Conservation (phyloP, 2,113 vertebrate genomes). For the Columba livia region DNA sequence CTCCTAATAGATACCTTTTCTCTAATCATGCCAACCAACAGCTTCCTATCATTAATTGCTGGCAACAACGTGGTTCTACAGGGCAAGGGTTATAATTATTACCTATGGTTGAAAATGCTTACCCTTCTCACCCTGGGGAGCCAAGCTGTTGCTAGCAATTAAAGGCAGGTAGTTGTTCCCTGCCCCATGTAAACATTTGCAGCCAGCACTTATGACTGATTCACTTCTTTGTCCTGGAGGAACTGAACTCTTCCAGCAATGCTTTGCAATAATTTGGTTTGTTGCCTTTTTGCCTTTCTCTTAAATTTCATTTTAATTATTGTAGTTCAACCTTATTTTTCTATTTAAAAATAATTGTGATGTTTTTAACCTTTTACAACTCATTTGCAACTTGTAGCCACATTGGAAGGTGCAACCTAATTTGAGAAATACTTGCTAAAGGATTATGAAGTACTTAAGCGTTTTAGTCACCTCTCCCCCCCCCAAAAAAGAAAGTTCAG, state of each 20-base stretch:
- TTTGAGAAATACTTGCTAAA: not conserved
- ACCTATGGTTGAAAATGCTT: conserved; percentile 10
- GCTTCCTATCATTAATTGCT: not conserved
- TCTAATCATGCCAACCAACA: not conserved
- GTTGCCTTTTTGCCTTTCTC: not conserved
- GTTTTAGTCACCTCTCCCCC: not conserved
- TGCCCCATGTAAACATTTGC: not conserved
- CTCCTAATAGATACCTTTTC: not conserved
- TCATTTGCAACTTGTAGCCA: not conserved
- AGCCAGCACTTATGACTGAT: not conserved
- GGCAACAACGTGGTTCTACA: not conserved
- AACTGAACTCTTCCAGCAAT: not conserved
- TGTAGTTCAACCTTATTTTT: not conserved
- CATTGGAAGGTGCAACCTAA: not conserved
- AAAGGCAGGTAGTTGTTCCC: not conserved
- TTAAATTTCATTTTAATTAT: not conserved
- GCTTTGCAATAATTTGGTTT: not conserved
- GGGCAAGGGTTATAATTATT: not conserved
- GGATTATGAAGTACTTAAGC: not conserved
- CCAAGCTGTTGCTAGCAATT: conserved; percentile 17
- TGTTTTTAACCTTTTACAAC: not conserved
- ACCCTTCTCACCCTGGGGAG: not conserved
- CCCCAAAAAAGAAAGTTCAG: not conserved
- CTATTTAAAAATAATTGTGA: not conserved
- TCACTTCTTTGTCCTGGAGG: not conserved